Conservation (phyloP, 2,113 vertebrate genomes). For the Cyphomyrus discorhynchus region DNA sequence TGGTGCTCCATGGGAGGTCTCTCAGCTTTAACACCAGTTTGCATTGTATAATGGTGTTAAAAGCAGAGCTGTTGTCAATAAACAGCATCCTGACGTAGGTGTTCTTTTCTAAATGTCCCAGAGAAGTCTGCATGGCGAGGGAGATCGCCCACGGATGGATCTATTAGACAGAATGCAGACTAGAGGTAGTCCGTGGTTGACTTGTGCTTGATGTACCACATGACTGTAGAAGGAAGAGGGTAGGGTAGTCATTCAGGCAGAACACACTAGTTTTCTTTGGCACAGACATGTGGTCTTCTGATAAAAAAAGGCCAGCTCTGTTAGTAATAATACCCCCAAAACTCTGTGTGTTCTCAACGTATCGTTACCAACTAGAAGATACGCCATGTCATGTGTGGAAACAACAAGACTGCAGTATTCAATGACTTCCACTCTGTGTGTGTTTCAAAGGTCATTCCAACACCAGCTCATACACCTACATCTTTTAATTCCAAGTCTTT, state of each 20-base stretch:
- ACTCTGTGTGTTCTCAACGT: not conserved
- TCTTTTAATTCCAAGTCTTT: not conserved
- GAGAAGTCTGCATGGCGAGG: not conserved
- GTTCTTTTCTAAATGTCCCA: not conserved
- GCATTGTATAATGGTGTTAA: not conserved
- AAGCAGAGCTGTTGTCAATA: not conserved
- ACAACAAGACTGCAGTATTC: not conserved
- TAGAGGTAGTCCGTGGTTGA: not conserved
- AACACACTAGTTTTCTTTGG: not conserved
- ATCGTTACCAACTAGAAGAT: not conserved
- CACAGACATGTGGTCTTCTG: not conserved
- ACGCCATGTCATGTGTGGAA: not conserved
- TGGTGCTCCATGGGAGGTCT: not conserved
- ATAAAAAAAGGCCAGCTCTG: not conserved
- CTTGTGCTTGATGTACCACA: not conserved
- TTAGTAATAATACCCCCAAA: not conserved
- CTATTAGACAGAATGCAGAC: not conserved
- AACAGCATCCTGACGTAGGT: not conserved
- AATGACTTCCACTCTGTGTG: not conserved
- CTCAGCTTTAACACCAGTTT: not conserved
- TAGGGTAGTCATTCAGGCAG: not conserved
- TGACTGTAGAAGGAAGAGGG: not conserved
- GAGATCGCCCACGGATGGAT: not conserved
- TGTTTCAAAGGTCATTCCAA: not conserved
- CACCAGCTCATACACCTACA: not conserved